Evolutionary conservation across 2,888 invertebrate genomes (phyloP).

Genomic region (Venusia cambrica): DNA sequence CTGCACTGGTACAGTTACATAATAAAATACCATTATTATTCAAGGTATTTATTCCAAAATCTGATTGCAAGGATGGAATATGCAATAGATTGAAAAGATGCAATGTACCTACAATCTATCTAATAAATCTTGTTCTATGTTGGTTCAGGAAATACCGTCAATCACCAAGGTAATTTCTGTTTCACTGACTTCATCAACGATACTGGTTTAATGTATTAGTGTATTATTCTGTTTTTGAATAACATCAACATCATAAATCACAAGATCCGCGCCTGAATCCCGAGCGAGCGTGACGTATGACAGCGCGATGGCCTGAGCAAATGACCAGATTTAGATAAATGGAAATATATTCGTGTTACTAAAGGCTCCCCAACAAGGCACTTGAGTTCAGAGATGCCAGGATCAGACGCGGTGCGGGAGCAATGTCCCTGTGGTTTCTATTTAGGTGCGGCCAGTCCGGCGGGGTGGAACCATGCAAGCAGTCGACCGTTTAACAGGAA

Average conservation of each 20-base stretch:
- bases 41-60: no score
- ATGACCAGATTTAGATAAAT: conserved; percentile 27
- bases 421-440: conserved; percentile 80
- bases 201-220: no score
- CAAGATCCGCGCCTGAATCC: conserved; percentile 27
- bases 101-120: no score
- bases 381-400: conserved; percentile 60
- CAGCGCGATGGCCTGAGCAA: conserved; percentile 15
- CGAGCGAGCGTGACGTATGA: conserved; percentile 8
- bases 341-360: conserved; percentile 34
- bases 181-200: conserved; percentile 23
- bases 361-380: conserved; percentile 63
- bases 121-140: conserved; percentile 32
- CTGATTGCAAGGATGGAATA: no score
- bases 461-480: conserved; percentile 70
- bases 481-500: conserved; percentile 67
- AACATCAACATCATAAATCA: conserved; percentile 39
- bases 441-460: conserved; percentile 77
- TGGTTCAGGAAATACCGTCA: conserved; percentile 48
- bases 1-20: no score
- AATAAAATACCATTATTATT: no score
- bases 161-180: conserved; percentile 39
- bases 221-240: conserved; percentile 25
- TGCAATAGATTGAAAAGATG: no score
- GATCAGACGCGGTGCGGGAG: conserved; percentile 68